Evolutionary conservation across 2,888 invertebrate genomes (phyloP).

Genomic region (Nineta flava): DNA sequence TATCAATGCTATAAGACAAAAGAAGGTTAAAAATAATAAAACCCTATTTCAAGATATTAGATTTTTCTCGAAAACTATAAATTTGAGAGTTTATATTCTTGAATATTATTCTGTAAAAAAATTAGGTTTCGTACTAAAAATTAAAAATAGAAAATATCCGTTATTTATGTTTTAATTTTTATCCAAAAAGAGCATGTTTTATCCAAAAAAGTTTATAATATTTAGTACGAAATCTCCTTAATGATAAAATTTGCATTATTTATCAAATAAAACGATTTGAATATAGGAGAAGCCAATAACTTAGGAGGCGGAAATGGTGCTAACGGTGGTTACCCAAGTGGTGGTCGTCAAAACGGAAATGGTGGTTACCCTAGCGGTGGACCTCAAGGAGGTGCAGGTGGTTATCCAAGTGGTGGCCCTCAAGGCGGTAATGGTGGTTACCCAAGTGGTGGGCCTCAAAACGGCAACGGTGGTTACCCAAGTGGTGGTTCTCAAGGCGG

Average conservation of each 20-base stretch:
- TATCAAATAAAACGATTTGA: background rate
- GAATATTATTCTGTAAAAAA: no score
- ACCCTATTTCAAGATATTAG: no score
- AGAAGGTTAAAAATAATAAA: no score
- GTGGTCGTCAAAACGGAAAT: constrained; percentile 12
- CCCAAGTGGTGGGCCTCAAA: constrained; percentile 5
- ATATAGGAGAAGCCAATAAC: background rate
- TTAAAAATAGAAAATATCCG: no score
- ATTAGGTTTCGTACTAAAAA: no score
- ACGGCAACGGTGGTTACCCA: constrained; percentile 10
- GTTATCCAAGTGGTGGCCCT: constrained; percentile 22
- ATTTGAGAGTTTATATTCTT: no score
- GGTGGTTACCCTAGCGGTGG: constrained; percentile 15
- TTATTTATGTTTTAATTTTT: no score
- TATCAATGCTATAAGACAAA: no score
- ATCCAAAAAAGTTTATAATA: no score
- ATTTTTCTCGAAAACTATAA: no score
- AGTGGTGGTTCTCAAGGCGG: constrained; percentile 10
- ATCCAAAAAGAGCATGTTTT: no score
- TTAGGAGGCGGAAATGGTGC: constrained; percentile 14
- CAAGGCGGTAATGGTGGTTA: constrained; percentile 11
- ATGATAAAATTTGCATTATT: background rate
- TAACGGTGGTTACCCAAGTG: constrained; percentile 14
- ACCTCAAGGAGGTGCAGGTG: constrained; percentile 17
- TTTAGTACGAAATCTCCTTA: background rate